Conservation (phyloP, 2,797 vertebrate genomes). For the Takifugu rubripes region DNA sequence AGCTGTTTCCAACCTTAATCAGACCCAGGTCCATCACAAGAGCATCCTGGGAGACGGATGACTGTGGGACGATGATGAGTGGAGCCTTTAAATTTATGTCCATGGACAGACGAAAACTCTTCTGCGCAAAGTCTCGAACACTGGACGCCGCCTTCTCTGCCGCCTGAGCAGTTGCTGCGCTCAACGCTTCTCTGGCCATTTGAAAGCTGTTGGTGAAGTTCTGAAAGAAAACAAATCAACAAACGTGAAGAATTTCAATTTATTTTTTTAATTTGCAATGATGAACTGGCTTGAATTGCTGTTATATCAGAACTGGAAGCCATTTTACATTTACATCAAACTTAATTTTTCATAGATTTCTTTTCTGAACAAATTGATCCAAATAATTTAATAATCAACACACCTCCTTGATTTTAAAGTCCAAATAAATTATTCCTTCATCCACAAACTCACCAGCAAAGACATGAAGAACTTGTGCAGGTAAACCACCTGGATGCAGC, state of each 20-base stretch:
- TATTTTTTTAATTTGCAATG: too few relatives aligned
- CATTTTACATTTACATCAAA: too few relatives aligned
- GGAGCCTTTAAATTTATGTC: conserved; percentile 89
- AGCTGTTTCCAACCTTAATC: conserved; percentile 82
- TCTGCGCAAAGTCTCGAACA: conserved; percentile 87
- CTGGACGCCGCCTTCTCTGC: conserved; percentile 91
- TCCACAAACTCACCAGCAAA: conserved; percentile 82
- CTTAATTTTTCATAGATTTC: too few relatives aligned
- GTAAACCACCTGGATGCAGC: conserved; percentile 93
- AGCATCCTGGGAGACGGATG: conserved; percentile 81
- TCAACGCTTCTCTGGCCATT: conserved; percentile 84
- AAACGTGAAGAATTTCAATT: not conserved
- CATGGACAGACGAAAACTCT: conserved; percentile 87
- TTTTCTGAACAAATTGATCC: too few relatives aligned
- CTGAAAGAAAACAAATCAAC: conserved; percentile 22
- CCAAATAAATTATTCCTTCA: conserved; percentile 76
- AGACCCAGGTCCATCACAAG: conserved; percentile 89
- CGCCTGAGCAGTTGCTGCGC: conserved; percentile 86
- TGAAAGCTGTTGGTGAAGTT: conserved; percentile 73
- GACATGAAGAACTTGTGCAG: conserved; percentile 92
- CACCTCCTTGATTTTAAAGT: conserved; percentile 93
- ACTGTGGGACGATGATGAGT: conserved; percentile 89
- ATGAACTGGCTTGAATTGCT: not conserved
- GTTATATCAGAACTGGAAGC: not conserved
- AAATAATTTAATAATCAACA: too few relatives aligned